Evolutionary conservation across 2,888 invertebrate genomes (phyloP).

Genomic region (Macaria notata): DNA sequence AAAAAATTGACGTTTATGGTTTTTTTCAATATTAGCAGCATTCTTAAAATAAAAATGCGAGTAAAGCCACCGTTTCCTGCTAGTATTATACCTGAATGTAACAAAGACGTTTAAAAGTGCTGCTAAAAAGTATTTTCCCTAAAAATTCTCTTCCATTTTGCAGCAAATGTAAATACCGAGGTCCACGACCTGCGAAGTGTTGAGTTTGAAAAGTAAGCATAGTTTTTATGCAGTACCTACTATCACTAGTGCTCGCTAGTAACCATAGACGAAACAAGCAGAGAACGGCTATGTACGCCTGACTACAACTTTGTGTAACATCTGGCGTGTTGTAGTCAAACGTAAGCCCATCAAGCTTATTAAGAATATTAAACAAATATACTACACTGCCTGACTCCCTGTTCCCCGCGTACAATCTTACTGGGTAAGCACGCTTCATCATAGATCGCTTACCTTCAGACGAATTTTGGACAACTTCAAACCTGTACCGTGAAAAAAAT

Average conservation of each 20-base stretch:
- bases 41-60: too few species aligned
- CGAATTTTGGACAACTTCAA: too few species aligned
- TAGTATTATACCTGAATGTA: too few species aligned
- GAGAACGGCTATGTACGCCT: neutral
- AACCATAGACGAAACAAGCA: neutral
- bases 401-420: neutral
- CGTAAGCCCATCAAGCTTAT: neutral
- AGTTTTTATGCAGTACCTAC: conserved; percentile 23
- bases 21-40: too few species aligned
- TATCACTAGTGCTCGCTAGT: conserved; percentile 1
- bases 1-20: too few species aligned
- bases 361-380: neutral
- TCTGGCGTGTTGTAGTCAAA: neutral
- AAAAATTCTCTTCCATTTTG: conserved; percentile 2
- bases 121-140: conserved; percentile 6
- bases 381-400: neutral
- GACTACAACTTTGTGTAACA: neutral
- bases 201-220: conserved; percentile 31
- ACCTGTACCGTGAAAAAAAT: too few species aligned
- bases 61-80: too few species aligned
- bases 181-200: conserved; percentile 27
- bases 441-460: too few species aligned
- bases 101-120: too few species aligned
- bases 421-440: too few species aligned
- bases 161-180: conserved; percentile 18